Conservation (phyloP, 2,888 invertebrate species). For the Liopterus haemorrhoidalis region DNA sequence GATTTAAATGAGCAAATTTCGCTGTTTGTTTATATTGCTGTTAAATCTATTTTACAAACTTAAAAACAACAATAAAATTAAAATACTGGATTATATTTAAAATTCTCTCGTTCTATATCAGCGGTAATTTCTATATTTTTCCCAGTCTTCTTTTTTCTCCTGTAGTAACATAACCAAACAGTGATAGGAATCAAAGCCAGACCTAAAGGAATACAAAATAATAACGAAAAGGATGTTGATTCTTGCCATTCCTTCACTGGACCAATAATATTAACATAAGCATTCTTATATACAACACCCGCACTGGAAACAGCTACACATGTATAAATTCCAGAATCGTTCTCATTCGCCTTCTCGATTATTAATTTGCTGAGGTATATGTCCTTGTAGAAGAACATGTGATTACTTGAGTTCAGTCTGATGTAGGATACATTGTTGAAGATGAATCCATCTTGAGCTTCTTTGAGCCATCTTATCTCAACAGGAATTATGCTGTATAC, state of each 20-base stretch:
- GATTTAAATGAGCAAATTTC: no score
- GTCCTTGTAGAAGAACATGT: slow-evolving; percentile 7
- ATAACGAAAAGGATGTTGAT: slow-evolving; percentile 34
- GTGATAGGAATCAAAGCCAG: slow-evolving; percentile 39
- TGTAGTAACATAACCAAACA: slow-evolving; percentile 41
- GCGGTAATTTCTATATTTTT: no score
- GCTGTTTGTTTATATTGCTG: no score
- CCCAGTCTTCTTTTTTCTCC: slow-evolving; percentile 33
- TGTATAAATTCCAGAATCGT: slow-evolving; percentile 41
- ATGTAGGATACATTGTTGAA: slow-evolving; percentile 16
- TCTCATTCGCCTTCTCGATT: slow-evolving; percentile 38
- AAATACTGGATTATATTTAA: no score
- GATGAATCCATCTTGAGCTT: neutral
- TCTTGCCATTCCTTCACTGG: slow-evolving; percentile 28
- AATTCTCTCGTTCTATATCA: no score
- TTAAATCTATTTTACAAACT: no score
- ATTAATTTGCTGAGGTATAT: slow-evolving; percentile 40
- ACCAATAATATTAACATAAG: slow-evolving; percentile 27
- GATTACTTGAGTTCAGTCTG: slow-evolving; percentile 15
- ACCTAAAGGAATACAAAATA: slow-evolving; percentile 40
- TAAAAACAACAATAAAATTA: no score
- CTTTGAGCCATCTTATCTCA: slow-evolving; percentile 41
- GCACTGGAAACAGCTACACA: slow-evolving; percentile 40
- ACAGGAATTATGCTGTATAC: slow-evolving; percentile 39
- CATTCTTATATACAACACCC: slow-evolving; percentile 38